Evolutionary conservation across 2,113 vertebrate genomes (phyloP), one percentile per base, ranked within the genome.

Genomic region (Chionodraco myersi): DNA sequence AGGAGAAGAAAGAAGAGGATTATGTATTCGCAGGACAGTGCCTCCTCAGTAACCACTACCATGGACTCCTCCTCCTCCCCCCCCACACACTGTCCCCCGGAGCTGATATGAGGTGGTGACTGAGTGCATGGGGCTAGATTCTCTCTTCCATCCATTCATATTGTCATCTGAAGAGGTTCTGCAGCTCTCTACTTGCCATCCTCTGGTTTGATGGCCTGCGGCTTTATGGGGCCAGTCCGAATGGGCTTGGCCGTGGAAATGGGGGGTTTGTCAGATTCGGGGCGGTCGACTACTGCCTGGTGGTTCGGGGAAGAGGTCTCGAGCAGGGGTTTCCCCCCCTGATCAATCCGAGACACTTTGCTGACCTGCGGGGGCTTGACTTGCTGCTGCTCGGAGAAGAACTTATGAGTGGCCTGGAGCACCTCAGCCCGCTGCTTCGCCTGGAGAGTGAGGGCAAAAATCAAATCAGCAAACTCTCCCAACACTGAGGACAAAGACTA

Each of bases 341-440:
- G 94, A 5, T 97, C 96, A 54, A 94, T 94, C 49, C 97, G 96
- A 34, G 93, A 93, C 0, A 92, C 84, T 92, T 99, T 99, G 91
- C 93, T 95, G 87, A 95, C 95, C 84, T 96, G 91, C 16, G 96
- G 91, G 57, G 96, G 94, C 90, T 98, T 99, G 92, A 95, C 89
- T 57, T 92, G 97, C 79, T 93, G 94, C 74, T 99, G 98, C 87
- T 99, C 97, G 41, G 97, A 97, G 93, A 99, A 99, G 96, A 99
- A 99, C 82, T 97, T 97, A 63, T 99, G 98, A 57, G 98, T 99
- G 73, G 98, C 98, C 92, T 99, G 98, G 72, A 99, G 96, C 81
- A 99, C 98, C 94, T 99, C 98, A 76, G 97, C 98, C 92, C 98
- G 96, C 94, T 99, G 98, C 90, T 99, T 99, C 80, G 98, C 98